phyloP scores from a whole-genome alignment of 2,888 invertebrate genomes.

The Tetanocera ferruginea region DNA sequence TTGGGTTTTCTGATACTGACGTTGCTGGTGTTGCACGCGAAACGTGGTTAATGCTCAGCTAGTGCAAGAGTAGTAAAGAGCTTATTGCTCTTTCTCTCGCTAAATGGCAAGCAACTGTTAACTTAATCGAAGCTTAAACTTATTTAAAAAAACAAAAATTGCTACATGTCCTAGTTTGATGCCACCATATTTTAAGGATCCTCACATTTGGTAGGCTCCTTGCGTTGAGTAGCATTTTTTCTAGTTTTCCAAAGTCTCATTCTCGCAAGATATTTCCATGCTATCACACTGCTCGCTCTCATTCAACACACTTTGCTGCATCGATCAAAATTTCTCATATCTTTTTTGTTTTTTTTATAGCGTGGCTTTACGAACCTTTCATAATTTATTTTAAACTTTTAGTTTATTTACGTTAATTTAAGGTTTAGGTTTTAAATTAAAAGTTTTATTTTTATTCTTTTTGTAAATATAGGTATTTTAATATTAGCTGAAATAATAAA shows the following conservation, averaged over 20 bases:
- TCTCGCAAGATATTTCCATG: slow-evolving; percentile 43
- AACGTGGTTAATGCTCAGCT: slow-evolving; percentile 76
- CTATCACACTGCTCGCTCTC: slow-evolving; percentile 20
- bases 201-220: not conserved
- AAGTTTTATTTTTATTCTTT: not conserved
- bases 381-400: slow-evolving; percentile 34
- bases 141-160: not conserved
- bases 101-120: not conserved
- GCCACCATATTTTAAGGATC: not conserved
- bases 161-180: not conserved
- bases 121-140: slow-evolving; percentile 1
- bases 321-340: slow-evolving; percentile 13
- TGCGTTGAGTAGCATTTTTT: slow-evolving; percentile 19
- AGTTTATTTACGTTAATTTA: slow-evolving; percentile 46
- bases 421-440: slow-evolving; percentile 57
- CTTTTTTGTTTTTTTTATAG: not conserved
- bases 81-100: not conserved
- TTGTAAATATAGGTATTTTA: slow-evolving; percentile 27
- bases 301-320: not conserved
- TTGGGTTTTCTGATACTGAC: slow-evolving; percentile 84
- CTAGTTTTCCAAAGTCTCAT: slow-evolving; percentile 21
- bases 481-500: slow-evolving; percentile 17
- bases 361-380: slow-evolving; percentile 38
- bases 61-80: not conserved
- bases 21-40: slow-evolving; percentile 83